These are phyloP conservation scores for Ashinkailepas kermadecensis DNA, from an alignment of 2,888 invertebrate genomes.

Conservation along the genomic window DNA sequence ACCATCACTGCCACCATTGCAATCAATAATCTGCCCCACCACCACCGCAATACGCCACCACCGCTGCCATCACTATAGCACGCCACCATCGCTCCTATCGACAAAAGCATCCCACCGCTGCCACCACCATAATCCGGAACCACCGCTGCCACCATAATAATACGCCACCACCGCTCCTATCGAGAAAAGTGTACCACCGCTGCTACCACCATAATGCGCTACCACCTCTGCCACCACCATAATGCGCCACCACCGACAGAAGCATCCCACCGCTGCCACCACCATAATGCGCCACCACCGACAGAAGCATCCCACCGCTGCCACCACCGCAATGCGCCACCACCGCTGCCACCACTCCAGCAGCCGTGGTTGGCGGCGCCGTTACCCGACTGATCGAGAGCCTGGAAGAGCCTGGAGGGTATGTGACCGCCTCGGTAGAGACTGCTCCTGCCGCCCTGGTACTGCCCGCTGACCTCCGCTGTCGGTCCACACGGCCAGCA, in stretches of 20 bases:
- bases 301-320: no score
- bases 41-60: background rate
- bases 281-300: background rate
- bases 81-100: background rate
- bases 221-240: background rate
- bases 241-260: no score
- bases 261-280: background rate
- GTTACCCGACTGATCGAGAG: conserved; percentile 45
- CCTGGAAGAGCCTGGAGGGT: conserved; percentile 60
- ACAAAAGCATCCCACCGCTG: background rate
- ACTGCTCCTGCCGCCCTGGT: conserved; percentile 35
- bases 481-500: background rate
- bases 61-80: background rate
- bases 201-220: background rate
- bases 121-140: background rate
- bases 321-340: no score
- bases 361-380: background rate
- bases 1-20: background rate
- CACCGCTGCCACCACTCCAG: background rate
- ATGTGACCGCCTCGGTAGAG: conserved; percentile 56
- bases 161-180: background rate
- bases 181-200: conserved; percentile 3
- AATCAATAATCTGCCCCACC: background rate
- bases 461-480: background rate
- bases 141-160: background rate